These are phyloP conservation scores for Formica selysi DNA, from an alignment of 1,140 invertebrate species.

Conservation along the genomic window DNA sequence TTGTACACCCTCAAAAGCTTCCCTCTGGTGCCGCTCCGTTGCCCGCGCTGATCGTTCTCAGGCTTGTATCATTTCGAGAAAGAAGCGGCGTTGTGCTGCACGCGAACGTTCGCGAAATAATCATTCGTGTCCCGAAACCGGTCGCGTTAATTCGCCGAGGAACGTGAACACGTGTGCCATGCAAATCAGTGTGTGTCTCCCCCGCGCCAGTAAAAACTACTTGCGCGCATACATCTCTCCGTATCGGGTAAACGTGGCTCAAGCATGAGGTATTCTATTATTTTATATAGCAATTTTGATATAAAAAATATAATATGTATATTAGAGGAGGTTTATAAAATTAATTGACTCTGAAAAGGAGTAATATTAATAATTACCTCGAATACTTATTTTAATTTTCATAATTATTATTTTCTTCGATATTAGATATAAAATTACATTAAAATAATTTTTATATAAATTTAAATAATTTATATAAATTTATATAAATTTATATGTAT, in stretches of 20 bases:
- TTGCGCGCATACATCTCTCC: conserved; percentile 25
- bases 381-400: not conserved
- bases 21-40: conserved; percentile 26
- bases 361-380: no score
- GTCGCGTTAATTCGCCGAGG: conserved; percentile 46
- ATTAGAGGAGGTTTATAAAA: not conserved
- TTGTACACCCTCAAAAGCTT: conserved; percentile 78
- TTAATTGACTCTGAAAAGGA: not conserved
- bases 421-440: no score
- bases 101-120: conserved; percentile 50
- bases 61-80: conserved; percentile 39
- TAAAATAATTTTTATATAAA: not conserved
- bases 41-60: conserved; percentile 20
- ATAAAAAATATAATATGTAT: not conserved
- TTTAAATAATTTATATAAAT: not conserved
- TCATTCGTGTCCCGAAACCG: conserved; percentile 35
- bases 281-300: not conserved
- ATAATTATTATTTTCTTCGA: no score
- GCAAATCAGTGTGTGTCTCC: conserved; percentile 36
- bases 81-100: conserved; percentile 33
- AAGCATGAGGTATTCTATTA: conserved; percentile 9
- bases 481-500: not conserved
- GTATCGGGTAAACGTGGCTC: not conserved
- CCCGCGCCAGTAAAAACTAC: not conserved
- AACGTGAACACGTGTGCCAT: conserved; percentile 40